phyloP scores from a whole-genome alignment of 2,888 invertebrate genomes.

The Pterobdella sp. region DNA sequence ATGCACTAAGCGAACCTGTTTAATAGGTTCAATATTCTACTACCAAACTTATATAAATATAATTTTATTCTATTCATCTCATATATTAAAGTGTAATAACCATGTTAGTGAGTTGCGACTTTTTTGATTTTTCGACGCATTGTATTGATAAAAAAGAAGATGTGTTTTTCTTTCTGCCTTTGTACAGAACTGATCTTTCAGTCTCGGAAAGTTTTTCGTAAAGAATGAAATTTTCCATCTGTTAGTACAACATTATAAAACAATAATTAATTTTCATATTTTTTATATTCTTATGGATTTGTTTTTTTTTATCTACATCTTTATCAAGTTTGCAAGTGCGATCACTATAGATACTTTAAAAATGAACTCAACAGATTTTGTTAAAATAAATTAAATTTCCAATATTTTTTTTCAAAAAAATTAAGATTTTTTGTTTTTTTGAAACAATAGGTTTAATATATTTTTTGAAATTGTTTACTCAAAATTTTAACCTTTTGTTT shows the following conservation, averaged over 20 bases:
- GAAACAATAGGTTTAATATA: not conserved
- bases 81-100: slow-evolving; percentile 40
- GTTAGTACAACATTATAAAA: not conserved
- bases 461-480: not conserved
- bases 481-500: not conserved
- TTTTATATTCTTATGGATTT: too few relatives aligned
- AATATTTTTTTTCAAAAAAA: too few relatives aligned
- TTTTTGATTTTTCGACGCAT: slow-evolving; percentile 50
- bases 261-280: not conserved
- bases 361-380: too few relatives aligned
- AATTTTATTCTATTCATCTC: not conserved
- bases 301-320: too few relatives aligned
- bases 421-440: not conserved
- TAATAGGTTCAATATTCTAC: not conserved
- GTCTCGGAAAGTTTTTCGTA: slow-evolving; percentile 51
- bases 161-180: slow-evolving; percentile 51
- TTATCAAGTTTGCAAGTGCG: too few relatives aligned
- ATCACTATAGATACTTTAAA: too few relatives aligned
- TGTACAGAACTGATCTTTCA: slow-evolving; percentile 49
- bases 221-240: slow-evolving; percentile 52
- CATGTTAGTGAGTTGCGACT: slow-evolving; percentile 50
- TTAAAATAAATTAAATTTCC: too few relatives aligned
- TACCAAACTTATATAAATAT: not conserved
- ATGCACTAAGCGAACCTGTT: slow-evolving; percentile 51
- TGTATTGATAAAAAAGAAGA: slow-evolving; percentile 52